Evolutionary conservation across 2,113 vertebrate species (phyloP).

Genomic region (Phasianus colchicus): DNA sequence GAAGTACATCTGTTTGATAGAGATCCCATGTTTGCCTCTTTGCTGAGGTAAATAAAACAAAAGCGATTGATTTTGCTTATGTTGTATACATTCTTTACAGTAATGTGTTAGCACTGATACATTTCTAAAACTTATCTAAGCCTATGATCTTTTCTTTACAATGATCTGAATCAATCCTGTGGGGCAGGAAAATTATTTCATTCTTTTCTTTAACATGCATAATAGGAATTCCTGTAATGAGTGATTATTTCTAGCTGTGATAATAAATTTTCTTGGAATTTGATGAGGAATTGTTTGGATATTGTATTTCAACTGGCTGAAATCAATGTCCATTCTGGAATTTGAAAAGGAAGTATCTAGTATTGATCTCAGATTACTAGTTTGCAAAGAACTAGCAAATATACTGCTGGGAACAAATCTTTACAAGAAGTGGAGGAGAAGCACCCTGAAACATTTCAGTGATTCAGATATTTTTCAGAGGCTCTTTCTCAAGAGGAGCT

Average conservation of each 20-base stretch:
- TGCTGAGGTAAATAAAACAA: background rate
- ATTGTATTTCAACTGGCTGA: conserved; percentile 13
- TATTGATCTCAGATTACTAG: background rate
- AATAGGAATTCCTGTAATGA: background rate
- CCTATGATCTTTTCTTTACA: background rate
- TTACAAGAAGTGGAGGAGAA: background rate
- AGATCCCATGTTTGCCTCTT: background rate
- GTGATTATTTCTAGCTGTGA: conserved; percentile 38
- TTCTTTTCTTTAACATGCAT: background rate
- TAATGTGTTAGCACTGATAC: background rate
- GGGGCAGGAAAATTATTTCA: background rate
- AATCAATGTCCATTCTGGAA: background rate
- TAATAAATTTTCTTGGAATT: conserved; percentile 18
- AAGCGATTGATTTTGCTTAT: background rate
- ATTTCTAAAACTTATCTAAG: background rate
- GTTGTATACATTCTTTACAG: background rate
- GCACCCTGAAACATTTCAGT: background rate
- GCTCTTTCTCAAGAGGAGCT: background rate
- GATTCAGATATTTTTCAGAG: background rate
- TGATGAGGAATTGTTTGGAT: background rate
- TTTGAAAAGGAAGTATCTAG: background rate
- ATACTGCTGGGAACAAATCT: background rate
- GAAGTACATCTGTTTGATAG: background rate
- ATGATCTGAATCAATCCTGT: background rate
- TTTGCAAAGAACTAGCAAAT: background rate